Conservation (phyloP, 2,797 vertebrate species). For the Nasua narica region DNA sequence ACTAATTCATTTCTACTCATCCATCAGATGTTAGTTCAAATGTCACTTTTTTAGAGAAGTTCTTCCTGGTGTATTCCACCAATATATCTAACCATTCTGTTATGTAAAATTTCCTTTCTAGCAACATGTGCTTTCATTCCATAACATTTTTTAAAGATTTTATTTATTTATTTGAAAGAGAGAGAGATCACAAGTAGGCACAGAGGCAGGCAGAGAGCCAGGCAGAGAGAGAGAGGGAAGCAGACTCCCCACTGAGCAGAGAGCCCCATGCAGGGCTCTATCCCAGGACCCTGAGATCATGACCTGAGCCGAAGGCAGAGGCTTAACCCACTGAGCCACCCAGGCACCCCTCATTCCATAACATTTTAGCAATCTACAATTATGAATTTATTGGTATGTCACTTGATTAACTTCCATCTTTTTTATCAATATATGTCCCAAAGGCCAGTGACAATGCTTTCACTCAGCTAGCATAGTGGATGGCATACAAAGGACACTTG, state of each 20-base stretch:
- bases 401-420: not conserved
- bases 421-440: not conserved
- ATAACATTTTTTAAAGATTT: not conserved
- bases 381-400: not conserved
- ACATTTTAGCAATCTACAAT: not conserved
- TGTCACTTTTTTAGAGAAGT: not conserved
- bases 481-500: not conserved
- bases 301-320: too few species aligned
- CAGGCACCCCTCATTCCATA: not conserved
- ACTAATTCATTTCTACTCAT: not conserved
- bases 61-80: not conserved
- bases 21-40: not conserved
- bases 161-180: too few species aligned
- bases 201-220: too few species aligned
- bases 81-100: not conserved
- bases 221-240: too few species aligned
- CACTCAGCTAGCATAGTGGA: not conserved
- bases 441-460: not conserved
- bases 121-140: not conserved
- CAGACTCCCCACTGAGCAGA: too few species aligned
- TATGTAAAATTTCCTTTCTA: not conserved
- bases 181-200: too few species aligned
- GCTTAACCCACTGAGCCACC: too few species aligned
- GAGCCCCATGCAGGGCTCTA: too few species aligned
- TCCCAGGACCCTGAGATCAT: too few species aligned